phyloP scores from a whole-genome alignment of 1,140 invertebrate genomes.

The Protaetia brevitarsis region DNA sequence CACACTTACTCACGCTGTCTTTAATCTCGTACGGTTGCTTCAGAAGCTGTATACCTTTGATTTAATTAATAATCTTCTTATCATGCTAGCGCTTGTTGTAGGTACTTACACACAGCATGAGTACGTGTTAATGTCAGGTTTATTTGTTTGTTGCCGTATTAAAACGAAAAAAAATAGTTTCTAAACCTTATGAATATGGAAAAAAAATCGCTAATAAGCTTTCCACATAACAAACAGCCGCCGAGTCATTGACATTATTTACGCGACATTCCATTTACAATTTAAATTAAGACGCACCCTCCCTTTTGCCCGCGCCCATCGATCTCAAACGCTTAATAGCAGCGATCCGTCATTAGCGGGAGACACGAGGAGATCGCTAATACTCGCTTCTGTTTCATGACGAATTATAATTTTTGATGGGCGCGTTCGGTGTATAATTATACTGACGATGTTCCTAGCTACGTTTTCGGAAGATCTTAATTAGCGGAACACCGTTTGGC shows the following conservation, averaged over 20 bases:
- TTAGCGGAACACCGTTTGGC: neutral
- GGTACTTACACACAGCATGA: too few relatives aligned
- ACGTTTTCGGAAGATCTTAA: conserved; percentile 2
- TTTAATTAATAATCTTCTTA: too few relatives aligned
- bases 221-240: neutral
- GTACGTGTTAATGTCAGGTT: too few relatives aligned
- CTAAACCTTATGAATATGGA: neutral
- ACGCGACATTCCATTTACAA: conserved; percentile 1
- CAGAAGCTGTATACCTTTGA: too few relatives aligned
- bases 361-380: neutral
- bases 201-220: neutral
- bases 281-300: neutral
- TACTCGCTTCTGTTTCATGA: neutral
- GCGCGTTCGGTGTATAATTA: conserved; percentile 5
- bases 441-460: neutral
- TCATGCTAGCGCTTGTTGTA: too few relatives aligned
- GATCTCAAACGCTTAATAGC: too few relatives aligned
- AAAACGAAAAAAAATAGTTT: neutral
- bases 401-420: conserved; percentile 13
- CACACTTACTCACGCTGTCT: too few relatives aligned
- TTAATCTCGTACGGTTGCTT: too few relatives aligned
- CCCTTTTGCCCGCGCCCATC: neutral
- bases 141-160: too few relatives aligned
- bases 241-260: conserved; percentile 14
- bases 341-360: conserved; percentile 9